phyloP scores from a whole-genome alignment of 2,113 vertebrate genomes.

The Spea bombifrons region DNA sequence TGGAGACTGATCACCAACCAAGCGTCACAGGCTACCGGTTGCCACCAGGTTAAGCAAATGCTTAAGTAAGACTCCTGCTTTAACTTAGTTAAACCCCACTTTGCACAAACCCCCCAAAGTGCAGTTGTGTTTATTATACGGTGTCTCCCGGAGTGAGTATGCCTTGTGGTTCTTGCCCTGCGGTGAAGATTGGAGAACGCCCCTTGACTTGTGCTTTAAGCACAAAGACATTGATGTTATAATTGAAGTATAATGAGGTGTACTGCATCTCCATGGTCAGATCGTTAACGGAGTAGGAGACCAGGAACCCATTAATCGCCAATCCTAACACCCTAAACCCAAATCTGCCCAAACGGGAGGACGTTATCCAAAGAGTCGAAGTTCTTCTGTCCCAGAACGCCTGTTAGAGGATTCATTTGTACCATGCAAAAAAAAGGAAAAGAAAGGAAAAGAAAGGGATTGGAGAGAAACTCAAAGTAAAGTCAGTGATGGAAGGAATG shows the following conservation, averaged over 20 bases:
- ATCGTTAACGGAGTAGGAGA: not conserved
- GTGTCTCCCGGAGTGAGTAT: no score
- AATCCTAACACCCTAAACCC: not conserved
- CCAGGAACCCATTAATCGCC: not conserved
- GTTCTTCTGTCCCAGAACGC: constrained; percentile 29
- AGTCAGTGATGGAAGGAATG: constrained; percentile 32
- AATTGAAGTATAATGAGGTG: constrained; percentile 9
- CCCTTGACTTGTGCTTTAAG: no score
- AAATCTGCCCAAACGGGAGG: not conserved
- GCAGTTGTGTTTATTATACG: no score
- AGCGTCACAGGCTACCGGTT: no score
- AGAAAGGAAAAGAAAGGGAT: constrained; percentile 26
- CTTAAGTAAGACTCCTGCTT: no score
- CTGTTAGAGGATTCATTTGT: constrained; percentile 41
- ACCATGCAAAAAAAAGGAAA: constrained; percentile 35
- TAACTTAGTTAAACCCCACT: no score
- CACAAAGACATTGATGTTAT: not conserved
- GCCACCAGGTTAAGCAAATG: no score
- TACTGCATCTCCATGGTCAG: not conserved
- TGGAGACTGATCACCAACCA: not conserved
- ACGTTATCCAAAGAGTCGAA: constrained; percentile 11
- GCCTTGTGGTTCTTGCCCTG: no score
- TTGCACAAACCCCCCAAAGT: no score
- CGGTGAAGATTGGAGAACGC: no score
- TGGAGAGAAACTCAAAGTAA: constrained; percentile 19